These are phyloP conservation scores for Acronicta aceris DNA, from an alignment of 2,888 invertebrate species.

Conservation along the genomic window DNA sequence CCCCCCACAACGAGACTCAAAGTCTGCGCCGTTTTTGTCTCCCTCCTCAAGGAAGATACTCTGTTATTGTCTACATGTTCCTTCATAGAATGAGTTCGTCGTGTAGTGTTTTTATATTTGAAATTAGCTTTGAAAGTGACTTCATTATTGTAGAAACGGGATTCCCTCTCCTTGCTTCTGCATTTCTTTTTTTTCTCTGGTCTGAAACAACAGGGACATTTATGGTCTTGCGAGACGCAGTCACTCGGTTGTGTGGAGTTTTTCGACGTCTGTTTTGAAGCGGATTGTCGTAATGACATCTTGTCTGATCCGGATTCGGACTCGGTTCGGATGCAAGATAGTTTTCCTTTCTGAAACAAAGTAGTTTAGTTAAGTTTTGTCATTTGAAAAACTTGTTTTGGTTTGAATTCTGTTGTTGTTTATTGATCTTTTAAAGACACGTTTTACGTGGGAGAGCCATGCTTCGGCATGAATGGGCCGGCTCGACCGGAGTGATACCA, in stretches of 20 bases:
- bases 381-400: too few species aligned
- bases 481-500: too few species aligned
- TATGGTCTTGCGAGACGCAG: conserved; percentile 77
- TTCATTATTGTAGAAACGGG: conserved; percentile 78
- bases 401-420: too few species aligned
- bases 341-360: conserved; percentile 82
- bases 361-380: conserved; percentile 2
- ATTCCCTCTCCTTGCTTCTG: conserved; percentile 78
- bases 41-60: conserved; percentile 92
- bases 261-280: conserved; percentile 79
- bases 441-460: too few species aligned
- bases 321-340: conserved; percentile 85
- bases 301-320: conserved; percentile 86
- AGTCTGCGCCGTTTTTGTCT: conserved; percentile 96
- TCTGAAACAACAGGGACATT: conserved; percentile 83
- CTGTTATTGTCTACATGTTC: conserved; percentile 89
- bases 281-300: conserved; percentile 77
- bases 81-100: conserved; percentile 87
- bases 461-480: too few species aligned
- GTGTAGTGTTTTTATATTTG: conserved; percentile 80
- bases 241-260: conserved; percentile 77
- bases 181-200: conserved; percentile 72
- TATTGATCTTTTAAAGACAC: too few species aligned
- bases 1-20: conserved; percentile 96
- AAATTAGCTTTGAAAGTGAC: conserved; percentile 83